Conservation (phyloP, 1,140 invertebrate genomes). For the Drosophila fuyamai region DNA sequence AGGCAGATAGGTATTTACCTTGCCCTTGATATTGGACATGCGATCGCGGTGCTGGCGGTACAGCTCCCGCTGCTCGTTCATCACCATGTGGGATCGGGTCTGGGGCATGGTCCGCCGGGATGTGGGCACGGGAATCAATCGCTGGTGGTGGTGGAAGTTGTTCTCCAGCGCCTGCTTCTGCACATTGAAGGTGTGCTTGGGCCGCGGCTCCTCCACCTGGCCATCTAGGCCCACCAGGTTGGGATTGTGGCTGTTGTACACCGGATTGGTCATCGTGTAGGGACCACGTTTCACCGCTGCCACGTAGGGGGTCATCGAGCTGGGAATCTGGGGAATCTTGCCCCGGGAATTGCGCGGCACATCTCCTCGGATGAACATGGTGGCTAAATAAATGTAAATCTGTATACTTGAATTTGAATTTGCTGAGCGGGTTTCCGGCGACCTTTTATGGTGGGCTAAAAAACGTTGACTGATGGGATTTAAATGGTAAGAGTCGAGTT, state of each 20-base stretch:
- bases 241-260: slow-evolving; percentile 37
- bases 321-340: slow-evolving; percentile 9
- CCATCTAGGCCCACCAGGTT: slow-evolving; percentile 20
- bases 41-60: slow-evolving; percentile 67
- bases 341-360: background rate
- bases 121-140: slow-evolving; percentile 29
- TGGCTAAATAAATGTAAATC: background rate
- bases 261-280: slow-evolving; percentile 57
- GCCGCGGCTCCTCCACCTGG: slow-evolving; percentile 9
- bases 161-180: slow-evolving; percentile 27
- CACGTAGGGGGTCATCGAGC: slow-evolving; percentile 37
- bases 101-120: background rate
- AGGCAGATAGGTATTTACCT: slow-evolving; percentile 63
- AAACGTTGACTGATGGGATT: background rate
- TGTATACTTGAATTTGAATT: slow-evolving; percentile 35
- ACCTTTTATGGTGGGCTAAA: background rate
- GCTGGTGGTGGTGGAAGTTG: slow-evolving; percentile 57
- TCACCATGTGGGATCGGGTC: slow-evolving; percentile 40
- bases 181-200: slow-evolving; percentile 62
- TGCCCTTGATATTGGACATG: slow-evolving; percentile 65
- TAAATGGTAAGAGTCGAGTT: background rate
- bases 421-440: background rate
- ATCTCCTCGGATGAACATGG: slow-evolving; percentile 60
- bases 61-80: slow-evolving; percentile 63
- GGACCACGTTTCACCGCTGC: slow-evolving; percentile 54